A percentile compares a stretch with the other conserved stretches of the same genome.
Evolutionary conservation across 2,113 vertebrate genomes (phyloP).

Genomic region (Datnioides undecimradiatus): DNA sequence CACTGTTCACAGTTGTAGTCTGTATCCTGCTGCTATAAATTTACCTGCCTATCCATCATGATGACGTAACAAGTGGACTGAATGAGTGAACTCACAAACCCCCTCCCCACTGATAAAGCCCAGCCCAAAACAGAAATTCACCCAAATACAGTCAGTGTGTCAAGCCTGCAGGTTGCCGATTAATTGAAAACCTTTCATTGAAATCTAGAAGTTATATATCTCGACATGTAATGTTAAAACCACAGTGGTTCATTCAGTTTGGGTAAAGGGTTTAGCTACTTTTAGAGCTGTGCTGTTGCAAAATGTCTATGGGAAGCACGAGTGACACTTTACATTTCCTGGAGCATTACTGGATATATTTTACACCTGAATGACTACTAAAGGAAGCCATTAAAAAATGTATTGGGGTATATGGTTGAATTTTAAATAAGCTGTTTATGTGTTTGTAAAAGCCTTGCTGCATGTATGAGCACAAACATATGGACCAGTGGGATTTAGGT

Average conservation of each 20-base stretch:
- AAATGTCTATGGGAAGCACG: not conserved
- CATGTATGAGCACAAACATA: too few relatives aligned
- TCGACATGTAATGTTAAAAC: not conserved
- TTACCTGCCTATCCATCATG: not conserved
- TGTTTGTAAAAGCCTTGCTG: too few relatives aligned
- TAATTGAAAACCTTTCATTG: too few relatives aligned
- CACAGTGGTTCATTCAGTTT: not conserved
- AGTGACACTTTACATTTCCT: conserved; percentile 32
- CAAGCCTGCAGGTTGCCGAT: too few relatives aligned
- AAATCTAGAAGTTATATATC: not conserved
- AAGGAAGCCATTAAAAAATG: not conserved
- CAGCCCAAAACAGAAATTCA: not conserved
- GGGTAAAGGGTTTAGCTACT: conserved; percentile 25
- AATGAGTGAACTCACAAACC: not conserved
- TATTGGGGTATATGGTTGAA: too few relatives aligned
- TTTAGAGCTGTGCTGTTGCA: conserved; percentile 3
- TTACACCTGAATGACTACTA: conserved; percentile 19
- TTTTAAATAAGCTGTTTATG: not conserved
- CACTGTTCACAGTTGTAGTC: not conserved
- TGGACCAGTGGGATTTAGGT: too few relatives aligned
- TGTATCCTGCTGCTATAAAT: not conserved
- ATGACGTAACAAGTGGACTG: not conserved
- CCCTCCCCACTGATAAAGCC: not conserved
- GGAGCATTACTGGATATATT: not conserved
- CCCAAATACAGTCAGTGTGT: too few relatives aligned